A percentile compares a stretch with the other conserved stretches of the same genome.
phyloP scores from a whole-genome alignment of 2,888 invertebrate species.

The Caenorhabditis japonica region DNA sequence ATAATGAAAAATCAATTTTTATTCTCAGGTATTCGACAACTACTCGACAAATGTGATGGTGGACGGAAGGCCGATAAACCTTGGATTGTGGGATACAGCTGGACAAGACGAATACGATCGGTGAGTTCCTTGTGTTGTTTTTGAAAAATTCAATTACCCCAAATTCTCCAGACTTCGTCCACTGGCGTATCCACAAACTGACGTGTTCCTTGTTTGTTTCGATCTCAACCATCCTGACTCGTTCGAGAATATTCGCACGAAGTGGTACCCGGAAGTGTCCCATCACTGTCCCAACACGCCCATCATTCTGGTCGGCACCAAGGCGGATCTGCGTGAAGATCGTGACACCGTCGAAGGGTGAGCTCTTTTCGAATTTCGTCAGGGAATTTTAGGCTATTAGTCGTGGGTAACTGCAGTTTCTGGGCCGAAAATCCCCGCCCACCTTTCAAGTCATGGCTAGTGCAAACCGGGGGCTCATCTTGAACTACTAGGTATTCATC shows the following conservation, averaged over 20 bases:
- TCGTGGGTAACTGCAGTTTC: too few relatives aligned
- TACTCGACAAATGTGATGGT: slow-evolving; percentile 77
- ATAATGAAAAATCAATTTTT: too few relatives aligned
- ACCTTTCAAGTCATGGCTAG: too few relatives aligned
- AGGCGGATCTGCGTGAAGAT: slow-evolving; percentile 96
- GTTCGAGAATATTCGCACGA: slow-evolving; percentile 98
- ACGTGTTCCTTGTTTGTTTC: slow-evolving; percentile 87
- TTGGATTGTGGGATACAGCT: slow-evolving; percentile 74
- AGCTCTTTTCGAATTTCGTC: too few relatives aligned
- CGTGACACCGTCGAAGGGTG: slow-evolving; percentile 84
- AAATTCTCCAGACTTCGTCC: slow-evolving; percentile 61
- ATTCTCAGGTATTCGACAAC: slow-evolving; percentile 80
- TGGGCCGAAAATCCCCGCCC: too few relatives aligned
- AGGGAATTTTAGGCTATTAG: too few relatives aligned
- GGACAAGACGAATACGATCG: slow-evolving; percentile 71
- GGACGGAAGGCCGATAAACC: slow-evolving; percentile 74
- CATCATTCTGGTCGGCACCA: slow-evolving; percentile 96
- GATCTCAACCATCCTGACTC: slow-evolving; percentile 98
- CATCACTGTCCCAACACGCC: slow-evolving; percentile 99
- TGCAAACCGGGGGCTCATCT: too few relatives aligned
- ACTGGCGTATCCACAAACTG: slow-evolving; percentile 70
- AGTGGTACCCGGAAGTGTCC: slow-evolving; percentile 99
- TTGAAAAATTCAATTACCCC: too few relatives aligned
- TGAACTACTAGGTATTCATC: too few relatives aligned
- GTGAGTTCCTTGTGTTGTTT: too few relatives aligned